phyloP scores from a whole-genome alignment of 1,140 invertebrate species.

The Drosophila ercepeae region DNA sequence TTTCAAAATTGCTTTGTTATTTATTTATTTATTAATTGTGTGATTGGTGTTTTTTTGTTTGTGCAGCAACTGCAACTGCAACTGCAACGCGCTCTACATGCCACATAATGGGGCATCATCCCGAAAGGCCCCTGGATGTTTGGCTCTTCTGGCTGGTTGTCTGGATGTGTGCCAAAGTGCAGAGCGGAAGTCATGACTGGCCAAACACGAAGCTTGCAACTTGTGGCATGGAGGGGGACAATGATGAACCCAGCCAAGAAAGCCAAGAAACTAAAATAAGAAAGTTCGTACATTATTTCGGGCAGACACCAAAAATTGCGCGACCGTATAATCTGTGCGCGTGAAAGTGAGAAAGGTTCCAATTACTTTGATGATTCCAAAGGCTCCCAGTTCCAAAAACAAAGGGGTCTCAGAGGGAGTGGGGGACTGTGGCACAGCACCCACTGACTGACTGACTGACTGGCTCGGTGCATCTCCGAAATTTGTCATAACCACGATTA shows the following conservation, averaged over 20 bases:
- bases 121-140: constrained; percentile 16
- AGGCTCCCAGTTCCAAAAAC: not conserved
- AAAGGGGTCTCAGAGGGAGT: not conserved
- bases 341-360: constrained; percentile 81
- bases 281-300: constrained; percentile 80
- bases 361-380: constrained; percentile 57
- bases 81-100: constrained; percentile 53
- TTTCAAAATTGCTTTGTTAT: not conserved
- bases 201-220: constrained; percentile 68
- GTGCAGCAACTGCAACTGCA: constrained; percentile 42
- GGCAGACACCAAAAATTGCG: constrained; percentile 68
- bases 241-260: not conserved
- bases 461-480: constrained; percentile 54
- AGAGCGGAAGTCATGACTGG: constrained; percentile 80
- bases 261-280: constrained; percentile 58
- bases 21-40: constrained; percentile 3
- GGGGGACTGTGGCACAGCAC: constrained; percentile 7
- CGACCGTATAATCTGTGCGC: constrained; percentile 78
- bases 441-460: constrained; percentile 5
- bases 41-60: not conserved
- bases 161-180: constrained; percentile 66
- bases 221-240: constrained; percentile 38
- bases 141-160: constrained; percentile 9
- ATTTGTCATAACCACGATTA: constrained; percentile 82
- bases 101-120: constrained; percentile 71